A percentile compares a stretch with the other conserved stretches of the same genome.
Conservation (phyloP, 2,888 invertebrate species). For the Pterostichus niger region DNA sequence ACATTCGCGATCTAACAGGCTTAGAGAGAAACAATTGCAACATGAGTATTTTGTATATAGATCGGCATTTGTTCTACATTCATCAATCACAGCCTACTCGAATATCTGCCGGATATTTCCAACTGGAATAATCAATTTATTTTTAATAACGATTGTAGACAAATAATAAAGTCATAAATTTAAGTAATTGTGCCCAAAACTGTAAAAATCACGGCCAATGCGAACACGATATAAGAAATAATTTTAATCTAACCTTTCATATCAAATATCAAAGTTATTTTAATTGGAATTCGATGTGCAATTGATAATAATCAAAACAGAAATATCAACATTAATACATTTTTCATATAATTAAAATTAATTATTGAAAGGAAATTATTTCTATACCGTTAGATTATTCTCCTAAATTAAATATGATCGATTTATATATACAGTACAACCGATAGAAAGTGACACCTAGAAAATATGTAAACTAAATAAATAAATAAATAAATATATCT, state of each 20-base stretch:
- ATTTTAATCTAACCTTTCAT: conserved; percentile 1
- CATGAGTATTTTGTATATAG: background rate
- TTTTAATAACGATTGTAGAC: too few species aligned
- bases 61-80: conserved; percentile 46
- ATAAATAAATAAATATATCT: too few species aligned
- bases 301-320: too few species aligned
- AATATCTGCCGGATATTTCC: conserved; percentile 30
- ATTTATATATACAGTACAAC: too few species aligned
- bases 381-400: too few species aligned
- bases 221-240: background rate
- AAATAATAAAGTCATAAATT: background rate
- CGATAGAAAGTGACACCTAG: too few species aligned
- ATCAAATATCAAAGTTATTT: background rate
- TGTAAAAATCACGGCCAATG: conserved; percentile 8
- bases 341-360: too few species aligned
- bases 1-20: conserved; percentile 1
- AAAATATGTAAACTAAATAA: too few species aligned
- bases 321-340: too few species aligned
- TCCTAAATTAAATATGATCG: too few species aligned
- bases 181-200: conserved; percentile 1
- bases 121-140: background rate
- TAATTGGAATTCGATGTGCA: too few species aligned
- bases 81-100: conserved; percentile 42
- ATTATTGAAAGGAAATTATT: too few species aligned
- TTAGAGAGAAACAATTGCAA: conserved; percentile 42